A percentile compares a stretch with the other conserved stretches of the same genome.
Conservation (phyloP, 2,113 vertebrate species). For the Strix uralensis region DNA sequence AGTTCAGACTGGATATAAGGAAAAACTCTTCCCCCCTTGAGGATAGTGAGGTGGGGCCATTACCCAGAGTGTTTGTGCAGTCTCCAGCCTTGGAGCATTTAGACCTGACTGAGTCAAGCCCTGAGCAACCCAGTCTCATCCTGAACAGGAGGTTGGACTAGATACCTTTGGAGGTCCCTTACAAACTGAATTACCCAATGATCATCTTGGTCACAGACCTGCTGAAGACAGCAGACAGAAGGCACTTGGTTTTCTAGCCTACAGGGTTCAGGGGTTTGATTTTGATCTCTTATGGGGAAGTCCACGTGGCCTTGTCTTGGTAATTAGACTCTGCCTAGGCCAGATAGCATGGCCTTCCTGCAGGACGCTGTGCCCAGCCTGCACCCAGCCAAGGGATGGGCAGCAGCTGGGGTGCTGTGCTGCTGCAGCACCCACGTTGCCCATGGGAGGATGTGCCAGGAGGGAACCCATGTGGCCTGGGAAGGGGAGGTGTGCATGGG, state of each 20-base stretch:
- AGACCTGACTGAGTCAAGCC: background rate
- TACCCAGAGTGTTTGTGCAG: background rate
- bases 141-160: background rate
- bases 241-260: background rate
- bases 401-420: too few species aligned
- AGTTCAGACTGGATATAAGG: background rate
- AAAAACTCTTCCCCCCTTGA: rapidly evolving
- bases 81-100: background rate
- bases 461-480: rapidly evolving
- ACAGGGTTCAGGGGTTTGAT: background rate
- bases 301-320: rapidly evolving
- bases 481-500: rapidly evolving
- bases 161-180: background rate
- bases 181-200: background rate
- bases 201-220: background rate
- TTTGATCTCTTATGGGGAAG: background rate
- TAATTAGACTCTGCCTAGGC: background rate
- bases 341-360: rapidly evolving
- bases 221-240: background rate
- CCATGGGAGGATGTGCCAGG: rapidly evolving
- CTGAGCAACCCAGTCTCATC: background rate
- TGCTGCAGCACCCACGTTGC: background rate
- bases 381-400: rapidly evolving
- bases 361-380: too few species aligned
- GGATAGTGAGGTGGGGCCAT: background rate